Base-by-base conservation (phyloP, 2,797 vertebrate species). In the Clarias pachynema region DNA sequence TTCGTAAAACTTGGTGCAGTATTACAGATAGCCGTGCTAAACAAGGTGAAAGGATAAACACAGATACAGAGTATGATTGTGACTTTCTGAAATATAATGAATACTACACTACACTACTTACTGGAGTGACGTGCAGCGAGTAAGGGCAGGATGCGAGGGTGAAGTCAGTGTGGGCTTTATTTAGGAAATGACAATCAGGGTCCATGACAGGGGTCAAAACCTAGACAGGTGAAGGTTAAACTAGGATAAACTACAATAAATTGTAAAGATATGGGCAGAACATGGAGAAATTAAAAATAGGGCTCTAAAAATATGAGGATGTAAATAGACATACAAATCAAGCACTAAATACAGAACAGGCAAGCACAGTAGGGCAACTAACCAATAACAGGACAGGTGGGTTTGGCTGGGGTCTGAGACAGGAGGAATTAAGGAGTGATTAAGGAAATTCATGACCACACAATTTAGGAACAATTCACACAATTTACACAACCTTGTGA, bases 1-100 rank as follows among this genome's bases (percentile, higher is more conserved):
- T 72, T 85, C 59, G 14, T 74, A 81, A 87, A 85, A 68, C 77
- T 85, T 73, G 53, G 6, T 26, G 24, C 65, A 31, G 20, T 62
- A 44, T 40, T 34, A 14, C 79, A 49, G 62, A 40, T 72, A 59
- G 62, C 79, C 49, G 60, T 22, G 53, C 10, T 53, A 66, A 66
- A 53, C 40, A 66, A 80, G 40, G 59, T 79, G 59, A 59, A 37
- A 26, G 2, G n/a, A 62, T 79, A 62, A 40, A 5, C 57, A 60
- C 31, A 78, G 74, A 78, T 60, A 29, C 29, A 60, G 1, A 24
- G 2, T 62, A 18, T 18, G 22, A 79, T 79, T 79, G 34, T 40
- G 59, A 20, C 37, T 16, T 79, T 44, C 7, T 3, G 26, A 79
- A 79, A 63, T 63, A 44, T 26, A 44, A 44, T 44, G 24, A 79